These are phyloP conservation scores for Chaetodon trifasciatus DNA, from an alignment of 2,797 vertebrate species.

Conservation along the genomic window DNA sequence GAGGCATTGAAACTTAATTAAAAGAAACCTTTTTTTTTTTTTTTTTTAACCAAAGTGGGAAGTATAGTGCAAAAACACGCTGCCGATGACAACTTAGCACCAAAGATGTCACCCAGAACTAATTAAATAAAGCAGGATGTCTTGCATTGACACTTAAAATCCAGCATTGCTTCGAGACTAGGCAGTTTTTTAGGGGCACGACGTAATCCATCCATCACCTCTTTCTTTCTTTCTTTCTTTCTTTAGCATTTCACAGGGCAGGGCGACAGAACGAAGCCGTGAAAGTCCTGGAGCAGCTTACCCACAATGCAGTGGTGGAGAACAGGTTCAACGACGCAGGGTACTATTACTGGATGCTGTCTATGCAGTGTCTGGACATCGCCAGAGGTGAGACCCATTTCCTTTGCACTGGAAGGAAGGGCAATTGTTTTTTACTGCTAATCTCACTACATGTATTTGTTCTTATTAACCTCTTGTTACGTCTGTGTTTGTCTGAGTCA, in stretches of 20 bases:
- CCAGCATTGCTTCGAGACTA: background rate
- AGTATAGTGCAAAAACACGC: background rate
- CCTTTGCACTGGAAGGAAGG: too few relatives aligned
- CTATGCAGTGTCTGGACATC: conserved; percentile 98
- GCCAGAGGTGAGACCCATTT: conserved; percentile 89
- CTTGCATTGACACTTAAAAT: conserved; percentile 29
- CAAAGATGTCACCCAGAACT: conserved; percentile 17
- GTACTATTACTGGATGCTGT: conserved; percentile 99
- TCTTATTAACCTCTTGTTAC: background rate
- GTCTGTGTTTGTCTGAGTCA: conserved; percentile 50
- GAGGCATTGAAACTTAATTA: too few relatives aligned
- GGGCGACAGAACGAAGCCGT: conserved; percentile 93
- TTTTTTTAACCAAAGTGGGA: background rate
- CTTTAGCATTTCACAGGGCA: conserved; percentile 94
- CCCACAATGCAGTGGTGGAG: conserved; percentile 96
- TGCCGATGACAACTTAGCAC: background rate
- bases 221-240: conserved; percentile 22
- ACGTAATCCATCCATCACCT: conserved; percentile 11
- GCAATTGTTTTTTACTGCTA: background rate
- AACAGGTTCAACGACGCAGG: conserved; percentile 95
- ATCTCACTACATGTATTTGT: background rate
- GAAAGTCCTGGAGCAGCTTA: conserved; percentile 95
- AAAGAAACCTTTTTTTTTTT: too few relatives aligned
- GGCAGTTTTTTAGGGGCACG: too few relatives aligned
- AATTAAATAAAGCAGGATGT: conserved; percentile 13